Base-by-base conservation (phyloP, 2,113 vertebrate species). In the Melanerpes aurifrons region DNA sequence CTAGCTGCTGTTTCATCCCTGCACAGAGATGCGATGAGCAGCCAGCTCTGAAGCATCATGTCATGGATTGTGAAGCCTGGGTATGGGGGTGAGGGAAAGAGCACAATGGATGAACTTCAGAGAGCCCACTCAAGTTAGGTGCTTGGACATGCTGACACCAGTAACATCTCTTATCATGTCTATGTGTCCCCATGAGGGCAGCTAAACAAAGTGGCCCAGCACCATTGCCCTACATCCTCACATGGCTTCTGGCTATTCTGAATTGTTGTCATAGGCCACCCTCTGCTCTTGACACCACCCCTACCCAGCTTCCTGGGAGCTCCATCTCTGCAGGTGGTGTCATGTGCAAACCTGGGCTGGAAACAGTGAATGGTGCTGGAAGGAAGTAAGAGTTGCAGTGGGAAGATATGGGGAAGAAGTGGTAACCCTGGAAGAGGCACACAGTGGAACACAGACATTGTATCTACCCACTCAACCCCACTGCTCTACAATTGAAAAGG, bases 151-250 rank as follows among this genome's bases (percentile, higher is more conserved):
- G 56, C 64, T 69, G 20, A 50, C 29, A 76, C 13, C 53, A 67
- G 53, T 7, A 16, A 3, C 26, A 9, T 62, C 45, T 85, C 35
- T 68, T 57, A 24, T 12, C 1, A 0, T 0, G 1, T 54, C 31
- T 47, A 4, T 47, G 47, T 13, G 9, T 12, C 15, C 15, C 45
- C 20, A 4, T 18, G 13, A 57, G 12, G 8, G 35, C 2, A 1
- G 25, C 45, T 8, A n/a, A 62, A 56, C 29, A 62, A 56, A 85
- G 50, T 40, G 5, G 15, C 22, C 16, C 28, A 19, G 8, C 43
- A 28, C 19, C 75, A 10, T 45, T 68, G 62, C 69, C 15, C 32
- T 64, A 12, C 15, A 29, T 53, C 28, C 43, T 81, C 1, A 2
- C 13, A 26, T 35, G 29, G 56, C 10, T 87, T 58, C 64, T 77